Conservation (phyloP, 2,113 vertebrate species). For the Ceyx cyanopectus region DNA sequence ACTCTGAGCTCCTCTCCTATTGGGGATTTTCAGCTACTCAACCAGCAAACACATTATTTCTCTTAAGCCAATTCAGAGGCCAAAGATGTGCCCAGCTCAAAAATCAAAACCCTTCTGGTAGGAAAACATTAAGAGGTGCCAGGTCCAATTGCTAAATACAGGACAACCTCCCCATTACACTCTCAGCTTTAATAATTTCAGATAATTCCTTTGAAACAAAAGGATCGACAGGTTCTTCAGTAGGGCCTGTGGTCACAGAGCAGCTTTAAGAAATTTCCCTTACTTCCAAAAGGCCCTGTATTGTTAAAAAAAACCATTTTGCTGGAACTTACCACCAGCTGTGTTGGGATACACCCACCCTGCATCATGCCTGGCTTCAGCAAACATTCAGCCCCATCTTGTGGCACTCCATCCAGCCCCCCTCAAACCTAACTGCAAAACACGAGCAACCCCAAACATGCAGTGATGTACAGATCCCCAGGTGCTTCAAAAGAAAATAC, state of each 20-base stretch:
- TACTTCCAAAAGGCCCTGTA: neutral
- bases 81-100: neutral
- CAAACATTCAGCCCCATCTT: neutral
- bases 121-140: neutral
- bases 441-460: rapidly evolving
- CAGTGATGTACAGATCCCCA: neutral
- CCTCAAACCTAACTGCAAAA: neutral
- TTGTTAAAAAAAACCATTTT: neutral
- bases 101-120: neutral
- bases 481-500: neutral
- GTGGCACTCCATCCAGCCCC: neutral
- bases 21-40: rapidly evolving
- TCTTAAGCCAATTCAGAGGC: neutral
- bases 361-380: neutral
- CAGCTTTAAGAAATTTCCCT: neutral
- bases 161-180: neutral
- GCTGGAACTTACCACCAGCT: rapidly evolving
- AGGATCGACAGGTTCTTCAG: rapidly evolving
- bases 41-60: neutral
- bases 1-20: neutral
- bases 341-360: neutral
- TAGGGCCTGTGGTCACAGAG: neutral
- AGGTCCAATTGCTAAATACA: neutral
- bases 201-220: neutral
- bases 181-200: neutral